Conservation (phyloP, 2,888 invertebrate genomes). For the Hecatera dysodea region DNA sequence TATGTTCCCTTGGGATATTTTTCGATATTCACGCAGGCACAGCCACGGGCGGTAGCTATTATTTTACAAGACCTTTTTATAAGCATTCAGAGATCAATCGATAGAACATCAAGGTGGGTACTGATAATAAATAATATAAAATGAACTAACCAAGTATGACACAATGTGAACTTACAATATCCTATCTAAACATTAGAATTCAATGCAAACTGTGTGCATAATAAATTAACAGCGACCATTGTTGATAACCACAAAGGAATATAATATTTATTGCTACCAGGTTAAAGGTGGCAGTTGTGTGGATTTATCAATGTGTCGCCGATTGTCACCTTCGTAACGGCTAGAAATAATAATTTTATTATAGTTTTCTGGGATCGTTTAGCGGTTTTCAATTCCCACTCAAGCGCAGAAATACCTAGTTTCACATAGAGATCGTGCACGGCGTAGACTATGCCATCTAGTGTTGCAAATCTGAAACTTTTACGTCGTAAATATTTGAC, state of each 20-base stretch:
- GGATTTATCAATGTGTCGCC: not conserved
- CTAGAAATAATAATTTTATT: slow-evolving; percentile 21
- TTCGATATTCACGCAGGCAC: no score
- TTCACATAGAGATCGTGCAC: no score
- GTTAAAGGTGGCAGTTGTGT: slow-evolving; percentile 27
- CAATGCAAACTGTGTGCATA: slow-evolving; percentile 45
- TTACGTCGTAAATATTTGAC: no score
- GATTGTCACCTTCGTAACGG: slow-evolving; percentile 14
- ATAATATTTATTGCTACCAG: slow-evolving; percentile 2
- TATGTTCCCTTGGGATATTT: no score
- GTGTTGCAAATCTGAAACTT: no score
- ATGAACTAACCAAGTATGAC: slow-evolving; percentile 17
- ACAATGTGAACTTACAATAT: slow-evolving; percentile 17
- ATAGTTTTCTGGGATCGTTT: slow-evolving; percentile 17
- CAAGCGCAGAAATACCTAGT: slow-evolving; percentile 5
- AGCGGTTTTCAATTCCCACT: slow-evolving; percentile 15
- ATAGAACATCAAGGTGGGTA: not conserved
- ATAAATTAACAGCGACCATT: slow-evolving; percentile 43
- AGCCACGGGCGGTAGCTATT: no score
- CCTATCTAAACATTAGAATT: slow-evolving; percentile 60
- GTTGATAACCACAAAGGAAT: slow-evolving; percentile 33
- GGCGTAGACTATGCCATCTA: no score
- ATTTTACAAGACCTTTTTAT: no score
- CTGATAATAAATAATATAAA: slow-evolving; percentile 20
- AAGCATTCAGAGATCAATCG: not conserved